Base-by-base conservation (phyloP, 2,113 vertebrate genomes). In the Myotis davidii region DNA sequence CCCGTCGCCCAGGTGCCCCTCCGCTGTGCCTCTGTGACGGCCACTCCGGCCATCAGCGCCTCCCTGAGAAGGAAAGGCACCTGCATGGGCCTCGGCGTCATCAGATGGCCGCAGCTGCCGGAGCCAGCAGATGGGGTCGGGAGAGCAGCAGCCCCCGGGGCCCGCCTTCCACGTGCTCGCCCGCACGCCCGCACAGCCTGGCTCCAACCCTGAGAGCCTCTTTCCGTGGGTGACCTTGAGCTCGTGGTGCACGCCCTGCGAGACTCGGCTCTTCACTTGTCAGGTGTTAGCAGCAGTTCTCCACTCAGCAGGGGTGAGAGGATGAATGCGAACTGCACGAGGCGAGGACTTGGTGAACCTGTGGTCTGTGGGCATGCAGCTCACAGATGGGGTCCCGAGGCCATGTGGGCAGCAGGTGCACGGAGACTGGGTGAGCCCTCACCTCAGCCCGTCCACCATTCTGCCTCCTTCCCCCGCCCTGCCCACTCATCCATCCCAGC, bases 51-150 rank as follows among this genome's bases (percentile, higher is more conserved):
- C 7, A 10, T 59, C 11, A 48, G 77, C 69, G 54, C 95, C 94
- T 95, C 95, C 94, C 92, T 20, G 92, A 83, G 94, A 83, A 97
- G 95, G 92, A 94, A 94, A 94, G 73, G 95, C 97, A 27, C 86
- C 96, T 73, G 89, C 94, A 7, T 61, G 23, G 86, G 78, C 72
- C 87, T 48, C 77, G 86, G 85, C 34, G 39, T 78, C 95, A 78
- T 83, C 86, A 86, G 78, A 73, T 95, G 95, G 83, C 72, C 61
- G 3, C 54, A 73, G 89, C 94, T 70, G 87, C 91, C 37, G 86
- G 96, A 95, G 94, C 54, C 78, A 13, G n/a, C 95, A 97, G 89
- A 94, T 72, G 77, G 96, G 48, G 56, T 48, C 23, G 0, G 59
- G 81, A 61, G 91, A 92, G 94, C 74, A 34, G 23, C 32, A 1